Conservation (phyloP, 2,113 vertebrate genomes). For the Elachura formosa region DNA sequence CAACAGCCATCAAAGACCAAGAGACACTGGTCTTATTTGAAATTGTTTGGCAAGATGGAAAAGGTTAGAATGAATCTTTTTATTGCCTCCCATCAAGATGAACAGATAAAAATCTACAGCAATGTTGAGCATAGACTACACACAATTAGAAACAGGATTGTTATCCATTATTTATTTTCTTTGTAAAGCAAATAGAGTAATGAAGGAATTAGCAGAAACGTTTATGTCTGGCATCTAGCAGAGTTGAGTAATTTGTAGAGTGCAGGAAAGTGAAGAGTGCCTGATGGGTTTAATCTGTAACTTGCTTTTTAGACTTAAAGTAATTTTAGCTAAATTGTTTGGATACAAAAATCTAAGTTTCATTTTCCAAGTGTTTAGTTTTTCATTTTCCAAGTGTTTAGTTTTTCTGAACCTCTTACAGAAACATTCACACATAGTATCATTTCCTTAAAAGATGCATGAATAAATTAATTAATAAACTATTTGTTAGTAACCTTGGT, state of each 20-base stretch:
- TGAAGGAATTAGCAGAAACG: neutral
- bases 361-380: neutral
- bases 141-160: neutral
- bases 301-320: constrained; percentile 20
- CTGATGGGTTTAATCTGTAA: constrained; percentile 37
- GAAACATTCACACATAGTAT: neutral
- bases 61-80: neutral
- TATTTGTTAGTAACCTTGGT: neutral
- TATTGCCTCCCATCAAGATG: neutral
- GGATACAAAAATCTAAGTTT: constrained; percentile 7
- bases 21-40: constrained; percentile 26
- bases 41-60: constrained; percentile 7
- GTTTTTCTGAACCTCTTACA: neutral
- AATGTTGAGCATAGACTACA: neutral
- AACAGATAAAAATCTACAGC: neutral
- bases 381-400: neutral
- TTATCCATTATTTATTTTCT: constrained; percentile 5
- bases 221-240: neutral
- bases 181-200: constrained; percentile 15
- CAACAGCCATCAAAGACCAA: constrained; percentile 1
- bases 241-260: constrained; percentile 5
- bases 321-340: constrained; percentile 38
- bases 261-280: neutral
- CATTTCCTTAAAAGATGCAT: neutral
- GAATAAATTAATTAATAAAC: neutral